Conservation (phyloP, 2,113 vertebrate species). For the Taurulus bubalis region DNA sequence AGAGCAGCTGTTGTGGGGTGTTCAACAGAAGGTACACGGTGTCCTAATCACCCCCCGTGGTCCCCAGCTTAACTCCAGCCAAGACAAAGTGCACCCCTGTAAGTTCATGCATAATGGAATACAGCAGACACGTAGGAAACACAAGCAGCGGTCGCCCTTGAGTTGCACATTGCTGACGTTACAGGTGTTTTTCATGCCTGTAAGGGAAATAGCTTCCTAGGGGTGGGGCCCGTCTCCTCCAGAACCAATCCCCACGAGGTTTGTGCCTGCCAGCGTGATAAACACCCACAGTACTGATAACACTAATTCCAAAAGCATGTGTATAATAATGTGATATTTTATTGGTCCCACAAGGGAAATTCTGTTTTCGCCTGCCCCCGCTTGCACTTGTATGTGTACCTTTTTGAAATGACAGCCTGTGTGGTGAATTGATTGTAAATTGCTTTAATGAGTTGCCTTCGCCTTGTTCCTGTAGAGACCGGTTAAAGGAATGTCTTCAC, state of each 20-base stretch:
- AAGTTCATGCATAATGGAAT: constrained; percentile 76
- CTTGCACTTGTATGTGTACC: constrained; percentile 41
- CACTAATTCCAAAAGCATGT: constrained; percentile 48
- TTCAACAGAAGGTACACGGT: constrained; percentile 72
- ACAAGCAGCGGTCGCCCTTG: constrained; percentile 61
- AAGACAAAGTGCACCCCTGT: constrained; percentile 70
- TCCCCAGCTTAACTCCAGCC: constrained; percentile 67
- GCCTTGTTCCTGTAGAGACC: constrained; percentile 28
- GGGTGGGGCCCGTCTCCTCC: constrained; percentile 17
- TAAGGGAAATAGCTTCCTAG: constrained; percentile 28
- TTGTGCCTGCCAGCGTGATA: constrained; percentile 48
- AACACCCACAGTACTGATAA: constrained; percentile 46
- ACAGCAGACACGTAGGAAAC: constrained; percentile 43
- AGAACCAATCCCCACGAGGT: constrained; percentile 2
- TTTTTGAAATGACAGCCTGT: constrained; percentile 54
- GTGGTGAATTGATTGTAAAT: constrained; percentile 59
- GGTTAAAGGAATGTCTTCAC: constrained; percentile 20
- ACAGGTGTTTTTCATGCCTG: constrained; percentile 55
- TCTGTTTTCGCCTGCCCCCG: constrained; percentile 24
- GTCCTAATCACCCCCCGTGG: constrained; percentile 75
- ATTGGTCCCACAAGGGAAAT: constrained; percentile 41
- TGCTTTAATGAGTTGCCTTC: constrained; percentile 48
- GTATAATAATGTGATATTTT: constrained; percentile 61
- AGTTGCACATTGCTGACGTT: constrained; percentile 61
- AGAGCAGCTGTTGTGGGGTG: constrained; percentile 73